Base-by-base conservation (phyloP, 2,113 vertebrate genomes). In the Pseudorhombus dupliciocellatus region DNA sequence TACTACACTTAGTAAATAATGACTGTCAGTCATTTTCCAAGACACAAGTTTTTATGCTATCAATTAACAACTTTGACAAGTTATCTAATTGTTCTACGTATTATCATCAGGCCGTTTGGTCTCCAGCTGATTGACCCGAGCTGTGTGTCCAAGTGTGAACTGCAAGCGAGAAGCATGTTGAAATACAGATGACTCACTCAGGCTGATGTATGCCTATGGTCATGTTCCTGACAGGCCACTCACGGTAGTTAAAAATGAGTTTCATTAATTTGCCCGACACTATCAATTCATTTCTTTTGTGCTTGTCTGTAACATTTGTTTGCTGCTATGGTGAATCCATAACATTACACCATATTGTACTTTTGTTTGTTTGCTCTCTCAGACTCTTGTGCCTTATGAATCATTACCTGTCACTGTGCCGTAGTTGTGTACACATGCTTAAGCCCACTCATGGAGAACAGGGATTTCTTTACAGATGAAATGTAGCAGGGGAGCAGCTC, bases 391-490 rank as follows among this genome's bases (percentile, higher is more conserved):
- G 57, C 65, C 24, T 67, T 62, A 79, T 86, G 86, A 88, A 84
- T 85, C 78, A 83, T 84, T 86, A 84, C 87, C 86, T 87, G 88
- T 84, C 88, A 83, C 60, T 1, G 52, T 34, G 51, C 57, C 5
- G 31, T 48, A 51, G 69, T 80, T 87, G 87, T 90, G 89, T 86
- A 88, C 80, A 89, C 84, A 82, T 77, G 70, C 77, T 74, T 81
- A 87, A 67, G 68, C 77, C 77, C 84, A 77, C 85, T 86, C 85
- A 85, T 73, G 74, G 75, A 78, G 85, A 87, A 88, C 86, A 84
- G 84, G 79, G 83, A 83, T 83, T 89, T 87, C 65, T 85, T 84
- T 85, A 81, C 85, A 88, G 80, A 88, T 87, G 87, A 80, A 77
- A 82, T 87, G 81, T 69, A 86, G 83, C 82, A 68, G 58, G 77